Conservation (phyloP, 1,140 invertebrate species). For the Drosophila ogumai region DNA sequence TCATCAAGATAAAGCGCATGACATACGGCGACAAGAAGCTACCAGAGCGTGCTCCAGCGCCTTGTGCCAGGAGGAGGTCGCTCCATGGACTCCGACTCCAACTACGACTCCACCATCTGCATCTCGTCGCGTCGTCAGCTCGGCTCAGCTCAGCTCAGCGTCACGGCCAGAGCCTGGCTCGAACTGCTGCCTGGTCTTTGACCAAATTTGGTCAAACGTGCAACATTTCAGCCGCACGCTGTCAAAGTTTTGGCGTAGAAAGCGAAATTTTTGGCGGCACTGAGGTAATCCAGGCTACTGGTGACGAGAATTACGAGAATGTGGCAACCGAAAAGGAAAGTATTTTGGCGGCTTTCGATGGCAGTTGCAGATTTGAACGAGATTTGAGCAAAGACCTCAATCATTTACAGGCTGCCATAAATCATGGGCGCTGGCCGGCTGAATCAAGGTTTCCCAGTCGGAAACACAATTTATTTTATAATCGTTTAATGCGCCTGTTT, state of each 20-base stretch:
- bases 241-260: slow-evolving; percentile 78
- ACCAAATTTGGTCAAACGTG: slow-evolving; percentile 83
- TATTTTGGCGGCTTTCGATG: slow-evolving; percentile 9
- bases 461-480: slow-evolving; percentile 41
- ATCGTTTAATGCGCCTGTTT: slow-evolving; percentile 45
- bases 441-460: slow-evolving; percentile 31
- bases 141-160: slow-evolving; percentile 5
- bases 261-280: slow-evolving; percentile 67
- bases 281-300: slow-evolving; percentile 68
- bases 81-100: slow-evolving; percentile 20
- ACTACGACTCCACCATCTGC: slow-evolving; percentile 18
- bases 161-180: slow-evolving; percentile 38
- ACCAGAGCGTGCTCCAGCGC: slow-evolving; percentile 72
- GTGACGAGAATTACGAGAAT: slow-evolving; percentile 60
- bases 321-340: slow-evolving; percentile 60
- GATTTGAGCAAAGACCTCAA: slow-evolving; percentile 13
- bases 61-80: slow-evolving; percentile 59
- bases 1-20: slow-evolving; percentile 81
- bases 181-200: slow-evolving; percentile 14
- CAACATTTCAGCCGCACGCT: slow-evolving; percentile 79
- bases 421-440: slow-evolving; percentile 17
- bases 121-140: slow-evolving; percentile 3
- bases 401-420: slow-evolving; percentile 10
- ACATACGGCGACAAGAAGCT: slow-evolving; percentile 83
- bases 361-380: slow-evolving; percentile 11